A percentile compares a stretch with the other conserved stretches of the same genome.
These are phyloP conservation scores for Rhynchotus rufescens DNA, from an alignment of 2,797 vertebrate genomes.

Conservation along the genomic window DNA sequence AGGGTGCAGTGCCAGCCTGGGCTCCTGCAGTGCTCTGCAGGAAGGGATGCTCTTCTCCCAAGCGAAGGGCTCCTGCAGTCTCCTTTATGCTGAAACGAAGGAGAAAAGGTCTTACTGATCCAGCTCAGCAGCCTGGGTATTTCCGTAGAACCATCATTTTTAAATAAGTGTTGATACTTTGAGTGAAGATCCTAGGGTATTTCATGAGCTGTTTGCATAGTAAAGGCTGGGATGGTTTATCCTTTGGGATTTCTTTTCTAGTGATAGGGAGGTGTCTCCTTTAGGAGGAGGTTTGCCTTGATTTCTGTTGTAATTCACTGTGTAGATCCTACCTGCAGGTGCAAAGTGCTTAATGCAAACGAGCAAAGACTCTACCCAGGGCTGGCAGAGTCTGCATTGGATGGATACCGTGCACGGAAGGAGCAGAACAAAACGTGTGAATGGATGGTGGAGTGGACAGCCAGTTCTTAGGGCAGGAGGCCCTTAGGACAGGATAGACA, in stretches of 20 bases:
- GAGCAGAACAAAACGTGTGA: not conserved
- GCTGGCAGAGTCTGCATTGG: not conserved
- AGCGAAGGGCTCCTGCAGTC: not conserved
- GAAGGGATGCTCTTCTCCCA: conserved; percentile 28
- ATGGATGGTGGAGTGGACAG: not conserved
- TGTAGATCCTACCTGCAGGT: not conserved
- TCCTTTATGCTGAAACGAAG: not conserved
- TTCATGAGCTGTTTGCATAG: not conserved
- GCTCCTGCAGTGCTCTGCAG: not conserved
- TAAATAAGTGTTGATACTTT: not conserved
- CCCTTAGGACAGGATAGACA: fast-evolving
- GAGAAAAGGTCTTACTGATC: not conserved
- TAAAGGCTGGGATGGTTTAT: not conserved
- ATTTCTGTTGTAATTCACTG: not conserved
- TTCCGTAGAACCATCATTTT: not conserved
- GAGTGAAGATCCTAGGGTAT: not conserved
- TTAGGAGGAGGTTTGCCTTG: not conserved
- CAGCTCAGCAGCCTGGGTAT: not conserved
- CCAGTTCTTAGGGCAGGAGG: not conserved
- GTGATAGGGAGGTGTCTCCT: not conserved
- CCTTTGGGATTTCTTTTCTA: not conserved
- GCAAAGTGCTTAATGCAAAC: not conserved
- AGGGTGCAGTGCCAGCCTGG: conserved; percentile 54
- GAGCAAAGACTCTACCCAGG: not conserved
- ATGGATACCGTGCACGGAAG: fast-evolving